phyloP scores from a whole-genome alignment of 1,140 invertebrate species.

The Macrotrachela quadricornifera region DNA sequence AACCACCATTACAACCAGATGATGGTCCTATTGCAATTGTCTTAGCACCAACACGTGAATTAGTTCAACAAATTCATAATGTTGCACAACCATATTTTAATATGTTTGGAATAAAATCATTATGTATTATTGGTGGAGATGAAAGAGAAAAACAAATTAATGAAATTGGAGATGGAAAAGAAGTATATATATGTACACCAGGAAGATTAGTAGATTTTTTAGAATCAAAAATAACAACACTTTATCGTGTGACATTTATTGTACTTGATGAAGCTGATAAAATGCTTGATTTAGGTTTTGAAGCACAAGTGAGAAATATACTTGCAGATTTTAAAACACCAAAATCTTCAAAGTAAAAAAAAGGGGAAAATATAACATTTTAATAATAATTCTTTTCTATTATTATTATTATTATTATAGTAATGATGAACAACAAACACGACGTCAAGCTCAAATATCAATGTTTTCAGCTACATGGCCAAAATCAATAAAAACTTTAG shows the following conservation, averaged over 20 bases:
- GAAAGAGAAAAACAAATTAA: slow-evolving; percentile 50
- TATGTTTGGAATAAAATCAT: slow-evolving; percentile 50
- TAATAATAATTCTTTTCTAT: too few relatives aligned
- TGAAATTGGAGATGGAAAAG: slow-evolving; percentile 44
- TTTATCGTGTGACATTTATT: slow-evolving; percentile 50
- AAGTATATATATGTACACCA: slow-evolving; percentile 66
- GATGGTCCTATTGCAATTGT: slow-evolving; percentile 57
- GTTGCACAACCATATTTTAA: background rate
- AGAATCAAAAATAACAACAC: slow-evolving; percentile 29
- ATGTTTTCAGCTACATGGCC: slow-evolving; percentile 99
- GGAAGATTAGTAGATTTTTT: slow-evolving; percentile 59
- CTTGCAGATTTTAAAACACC: slow-evolving; percentile 80
- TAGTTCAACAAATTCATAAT: slow-evolving; percentile 5
- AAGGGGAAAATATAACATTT: too few relatives aligned
- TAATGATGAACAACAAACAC: too few relatives aligned
- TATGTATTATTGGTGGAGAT: slow-evolving; percentile 65
- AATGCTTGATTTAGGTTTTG: slow-evolving; percentile 98
- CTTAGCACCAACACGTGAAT: slow-evolving; percentile 5
- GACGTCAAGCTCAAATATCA: slow-evolving; percentile 62
- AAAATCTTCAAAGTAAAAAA: slow-evolving; percentile 21
- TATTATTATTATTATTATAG: too few relatives aligned
- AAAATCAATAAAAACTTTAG: slow-evolving; percentile 73
- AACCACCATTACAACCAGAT: slow-evolving; percentile 65
- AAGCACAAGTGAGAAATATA: slow-evolving; percentile 91
- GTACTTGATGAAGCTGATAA: slow-evolving; percentile 93